Conservation (phyloP, 2,888 invertebrate species). For the Pharmacophagus antenor region DNA sequence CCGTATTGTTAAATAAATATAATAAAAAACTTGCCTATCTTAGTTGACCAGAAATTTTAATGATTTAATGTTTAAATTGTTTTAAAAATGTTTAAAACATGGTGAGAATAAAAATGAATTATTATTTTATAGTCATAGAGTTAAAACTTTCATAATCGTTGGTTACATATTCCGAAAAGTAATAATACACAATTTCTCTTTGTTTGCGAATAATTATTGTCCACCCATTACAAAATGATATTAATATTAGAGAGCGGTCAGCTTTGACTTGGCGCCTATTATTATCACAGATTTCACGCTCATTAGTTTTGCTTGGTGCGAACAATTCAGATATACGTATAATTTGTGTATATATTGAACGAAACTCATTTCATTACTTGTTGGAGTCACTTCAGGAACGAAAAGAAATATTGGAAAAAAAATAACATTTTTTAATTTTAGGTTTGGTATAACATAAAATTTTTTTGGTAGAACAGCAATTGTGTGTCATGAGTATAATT, state of each 20-base stretch:
- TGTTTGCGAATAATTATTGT: slow-evolving; percentile 6
- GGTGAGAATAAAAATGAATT: too few relatives aligned
- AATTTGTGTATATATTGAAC: background rate
- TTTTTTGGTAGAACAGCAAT: too few relatives aligned
- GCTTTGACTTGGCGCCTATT: slow-evolving; percentile 3
- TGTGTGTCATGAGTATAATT: too few relatives aligned
- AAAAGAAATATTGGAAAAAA: too few relatives aligned
- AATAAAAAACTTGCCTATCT: too few relatives aligned
- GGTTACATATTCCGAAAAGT: background rate
- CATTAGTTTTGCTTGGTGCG: slow-evolving; percentile 8
- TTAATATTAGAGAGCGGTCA: slow-evolving; percentile 11
- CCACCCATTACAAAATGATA: slow-evolving; percentile 23
- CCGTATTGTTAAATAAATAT: too few relatives aligned
- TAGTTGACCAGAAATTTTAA: too few relatives aligned
- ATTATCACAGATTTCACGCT: slow-evolving; percentile 13
- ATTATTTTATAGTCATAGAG: too few relatives aligned
- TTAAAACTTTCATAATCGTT: background rate
- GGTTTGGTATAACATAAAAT: too few relatives aligned
- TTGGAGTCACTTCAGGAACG: background rate
- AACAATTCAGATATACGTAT: background rate
- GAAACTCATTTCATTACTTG: background rate
- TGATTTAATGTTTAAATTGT: too few relatives aligned
- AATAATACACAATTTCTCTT: background rate
- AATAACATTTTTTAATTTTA: too few relatives aligned
- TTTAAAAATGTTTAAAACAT: too few relatives aligned